Percentiles rank a stretch among this genome's conserved stretches.
These are phyloP conservation scores for Pithecia hirsuta DNA, from an alignment of 2,797 vertebrate genomes.

Conservation along the genomic window DNA sequence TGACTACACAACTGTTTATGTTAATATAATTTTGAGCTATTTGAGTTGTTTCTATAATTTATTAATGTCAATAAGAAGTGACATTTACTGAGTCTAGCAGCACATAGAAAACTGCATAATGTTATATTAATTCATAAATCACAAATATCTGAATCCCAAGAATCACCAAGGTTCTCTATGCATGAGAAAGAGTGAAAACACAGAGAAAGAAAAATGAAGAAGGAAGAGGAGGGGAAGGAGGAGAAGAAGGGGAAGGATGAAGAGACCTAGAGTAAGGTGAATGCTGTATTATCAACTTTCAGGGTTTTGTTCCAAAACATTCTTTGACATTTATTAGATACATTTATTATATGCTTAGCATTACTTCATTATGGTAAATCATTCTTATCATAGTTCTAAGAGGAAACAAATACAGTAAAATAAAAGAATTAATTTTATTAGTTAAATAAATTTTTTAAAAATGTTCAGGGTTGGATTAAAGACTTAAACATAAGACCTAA, in stretches of 20 bases:
- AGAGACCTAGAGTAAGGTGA: background rate
- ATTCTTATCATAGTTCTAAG: background rate
- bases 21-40: background rate
- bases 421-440: background rate
- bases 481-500: no score
- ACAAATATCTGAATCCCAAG: background rate
- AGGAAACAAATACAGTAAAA: background rate
- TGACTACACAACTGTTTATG: background rate
- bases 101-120: background rate
- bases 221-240: background rate
- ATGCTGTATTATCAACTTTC: background rate
- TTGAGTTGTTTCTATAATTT: background rate
- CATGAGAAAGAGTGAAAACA: background rate
- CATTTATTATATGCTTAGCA: background rate
- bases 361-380: background rate
- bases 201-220: background rate
- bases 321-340: background rate
- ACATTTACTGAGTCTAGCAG: background rate
- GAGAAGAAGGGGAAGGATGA: background rate
- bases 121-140: background rate
- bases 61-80: background rate
- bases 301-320: background rate
- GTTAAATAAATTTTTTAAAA: background rate
- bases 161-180: background rate
- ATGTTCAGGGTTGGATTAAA: background rate